These are phyloP conservation scores for Drosophila saltans DNA, from an alignment of 1,140 invertebrate genomes.

Conservation along the genomic window DNA sequence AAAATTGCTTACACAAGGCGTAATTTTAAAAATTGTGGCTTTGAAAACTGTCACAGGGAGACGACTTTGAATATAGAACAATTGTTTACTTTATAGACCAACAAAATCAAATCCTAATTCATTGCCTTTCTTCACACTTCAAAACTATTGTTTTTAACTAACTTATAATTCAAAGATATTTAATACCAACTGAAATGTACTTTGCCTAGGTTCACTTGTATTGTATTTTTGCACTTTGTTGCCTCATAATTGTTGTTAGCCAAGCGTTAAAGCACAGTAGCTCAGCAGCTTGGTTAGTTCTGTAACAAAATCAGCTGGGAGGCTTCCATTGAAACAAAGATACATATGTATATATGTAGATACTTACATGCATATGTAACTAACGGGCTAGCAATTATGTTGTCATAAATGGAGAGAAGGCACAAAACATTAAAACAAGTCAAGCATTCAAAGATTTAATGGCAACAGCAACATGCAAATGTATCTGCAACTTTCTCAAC, in stretches of 20 bases:
- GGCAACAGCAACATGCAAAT: constrained; percentile 58
- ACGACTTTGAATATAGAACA: too few relatives aligned
- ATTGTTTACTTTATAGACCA: too few relatives aligned
- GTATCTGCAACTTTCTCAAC: constrained; percentile 59
- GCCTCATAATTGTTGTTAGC: constrained; percentile 61
- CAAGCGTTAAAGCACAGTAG: constrained; percentile 63
- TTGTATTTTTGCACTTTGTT: constrained; percentile 45
- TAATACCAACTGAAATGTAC: neutral
- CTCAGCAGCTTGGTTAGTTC: constrained; percentile 66
- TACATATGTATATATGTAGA: neutral
- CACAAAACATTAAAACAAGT: constrained; percentile 59
- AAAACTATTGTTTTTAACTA: too few relatives aligned
- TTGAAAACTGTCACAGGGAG: too few relatives aligned
- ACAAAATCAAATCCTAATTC: too few relatives aligned
- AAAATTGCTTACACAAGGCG: too few relatives aligned
- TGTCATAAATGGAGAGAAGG: constrained; percentile 55
- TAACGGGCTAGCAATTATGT: constrained; percentile 56
- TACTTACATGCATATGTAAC: constrained; percentile 41
- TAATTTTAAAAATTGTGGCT: too few relatives aligned
- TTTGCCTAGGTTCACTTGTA: neutral
- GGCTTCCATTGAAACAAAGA: constrained; percentile 5
- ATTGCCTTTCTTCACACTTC: too few relatives aligned
- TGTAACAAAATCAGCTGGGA: constrained; percentile 32
- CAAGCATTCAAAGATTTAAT: constrained; percentile 52
- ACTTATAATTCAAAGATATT: neutral